Base-by-base conservation (phyloP, 2,113 vertebrate genomes). In the Burhinus bistriatus region DNA sequence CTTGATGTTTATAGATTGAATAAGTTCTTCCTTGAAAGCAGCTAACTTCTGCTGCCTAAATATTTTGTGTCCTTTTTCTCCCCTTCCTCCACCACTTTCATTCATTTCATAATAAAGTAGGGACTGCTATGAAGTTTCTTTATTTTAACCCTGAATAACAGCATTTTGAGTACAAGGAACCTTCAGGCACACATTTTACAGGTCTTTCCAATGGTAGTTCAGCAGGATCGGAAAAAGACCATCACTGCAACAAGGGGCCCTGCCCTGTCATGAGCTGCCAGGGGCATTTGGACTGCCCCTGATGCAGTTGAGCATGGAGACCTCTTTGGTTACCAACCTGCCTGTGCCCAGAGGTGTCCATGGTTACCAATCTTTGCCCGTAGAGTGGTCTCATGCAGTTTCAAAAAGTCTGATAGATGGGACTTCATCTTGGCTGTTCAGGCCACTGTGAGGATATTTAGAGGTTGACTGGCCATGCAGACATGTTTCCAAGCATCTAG, bases 231-330 rank as follows among this genome's bases (percentile, higher is more conserved):
- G 54, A 57, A 32, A 62, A 83, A 62, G 49, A 51, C 49, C 42
- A 47, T 40, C 36, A 49, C 12, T 59, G 32, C 61, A 44, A 38
- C 19, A 26, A 29, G 27, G 23, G 15, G 66, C 19, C 34, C 3
- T 1, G 12, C 16, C 29, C 36, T 2, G 1, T 3, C 0, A 0
- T 9, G 29, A 82, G 49, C 38, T 90, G 17, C 38, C 20, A 72
- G 7, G 15, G 21, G 25, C 2, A 4, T 59, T 88, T 79, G 4
- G 0, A 2, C 54, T 65, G 26, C 25, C 29, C 32, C 0, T 3
- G 21, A n/a, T 1, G 5, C 19, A 64, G 19, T 1, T 42, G n/a
- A 61, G 38, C 20, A 26, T 16, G n/a, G 32, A 93, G 17, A 83
- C 0, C n/a, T 29, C 77, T 77, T 57, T 71, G 79, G 34, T 32